Evolutionary conservation across 2,888 invertebrate species (phyloP).

Genomic region (Loripinus fragilis): DNA sequence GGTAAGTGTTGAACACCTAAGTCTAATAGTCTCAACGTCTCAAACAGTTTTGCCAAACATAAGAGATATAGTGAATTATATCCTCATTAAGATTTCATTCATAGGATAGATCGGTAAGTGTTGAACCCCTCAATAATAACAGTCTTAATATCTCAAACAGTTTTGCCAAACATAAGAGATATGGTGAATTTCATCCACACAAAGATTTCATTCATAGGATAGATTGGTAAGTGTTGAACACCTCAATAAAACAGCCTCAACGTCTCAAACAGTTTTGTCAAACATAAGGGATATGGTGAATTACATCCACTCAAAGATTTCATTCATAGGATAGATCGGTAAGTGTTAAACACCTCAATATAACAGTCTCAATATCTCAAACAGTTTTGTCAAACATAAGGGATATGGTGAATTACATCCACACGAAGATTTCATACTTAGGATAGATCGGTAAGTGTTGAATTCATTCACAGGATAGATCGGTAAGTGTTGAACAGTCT

Average conservation of each 20-base stretch:
- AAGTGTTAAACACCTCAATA: too few species aligned
- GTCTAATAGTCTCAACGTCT: constrained; percentile 31
- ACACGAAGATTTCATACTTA: constrained; percentile 54
- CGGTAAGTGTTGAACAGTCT: too few species aligned
- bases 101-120: constrained; percentile 50
- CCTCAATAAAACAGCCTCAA: constrained; percentile 27
- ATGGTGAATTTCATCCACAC: constrained; percentile 44
- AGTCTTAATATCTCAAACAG: constrained; percentile 36
- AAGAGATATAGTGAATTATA: constrained; percentile 48
- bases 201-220: constrained; percentile 51
- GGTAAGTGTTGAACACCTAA: too few species aligned
- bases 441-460: constrained; percentile 50
- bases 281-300: constrained; percentile 49
- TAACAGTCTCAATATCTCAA: constrained; percentile 30
- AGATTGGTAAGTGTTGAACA: constrained; percentile 55
- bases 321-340: constrained; percentile 54
- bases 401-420: constrained; percentile 44
- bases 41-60: constrained; percentile 47
- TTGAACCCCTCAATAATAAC: too few species aligned
- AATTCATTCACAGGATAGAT: too few species aligned
- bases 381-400: constrained; percentile 51
- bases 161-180: constrained; percentile 53
- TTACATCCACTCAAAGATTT: constrained; percentile 51
- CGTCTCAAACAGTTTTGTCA: constrained; percentile 41
- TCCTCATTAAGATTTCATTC: constrained; percentile 52